Evolutionary conservation across 2,797 vertebrate species (phyloP).

Genomic region (Neosalanx taihuensis): DNA sequence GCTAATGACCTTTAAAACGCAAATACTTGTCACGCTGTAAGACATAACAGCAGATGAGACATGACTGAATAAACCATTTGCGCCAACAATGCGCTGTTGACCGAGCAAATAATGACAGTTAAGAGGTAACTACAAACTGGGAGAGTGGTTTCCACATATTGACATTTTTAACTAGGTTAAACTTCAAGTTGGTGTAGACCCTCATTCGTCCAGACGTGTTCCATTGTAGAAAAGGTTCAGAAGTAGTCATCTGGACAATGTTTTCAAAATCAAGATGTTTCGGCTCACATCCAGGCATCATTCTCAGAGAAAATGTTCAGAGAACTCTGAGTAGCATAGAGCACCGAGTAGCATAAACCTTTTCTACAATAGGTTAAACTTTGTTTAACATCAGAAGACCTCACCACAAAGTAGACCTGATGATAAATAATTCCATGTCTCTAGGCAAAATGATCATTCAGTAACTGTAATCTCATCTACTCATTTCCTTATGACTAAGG

Average conservation of each 20-base stretch:
- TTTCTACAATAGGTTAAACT: no score
- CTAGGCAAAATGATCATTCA: slow-evolving; percentile 15
- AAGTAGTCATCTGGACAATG: no score
- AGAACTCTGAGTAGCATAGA: no score
- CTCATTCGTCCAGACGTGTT: no score
- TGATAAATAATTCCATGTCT: slow-evolving; percentile 41
- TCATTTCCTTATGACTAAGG: slow-evolving; percentile 21
- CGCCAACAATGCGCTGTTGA: neutral
- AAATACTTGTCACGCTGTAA: slow-evolving; percentile 13
- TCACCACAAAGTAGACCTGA: slow-evolving; percentile 20
- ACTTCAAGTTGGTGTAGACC: no score
- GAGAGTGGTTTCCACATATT: slow-evolving; percentile 4
- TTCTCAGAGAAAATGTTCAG: no score
- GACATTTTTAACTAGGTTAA: neutral
- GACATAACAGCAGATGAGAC: slow-evolving; percentile 21
- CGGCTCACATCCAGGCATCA: no score
- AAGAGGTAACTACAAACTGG: neutral
- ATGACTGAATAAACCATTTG: slow-evolving; percentile 24
- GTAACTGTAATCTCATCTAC: slow-evolving; percentile 23
- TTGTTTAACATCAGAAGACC: slow-evolving; percentile 23
- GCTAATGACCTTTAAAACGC: slow-evolving; percentile 50
- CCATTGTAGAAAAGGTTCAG: no score
- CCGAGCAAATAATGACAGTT: neutral
- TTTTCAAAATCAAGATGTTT: no score
- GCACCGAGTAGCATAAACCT: no score